Conservation (phyloP, 2,888 invertebrate species). For the Drosophila picticornis region DNA sequence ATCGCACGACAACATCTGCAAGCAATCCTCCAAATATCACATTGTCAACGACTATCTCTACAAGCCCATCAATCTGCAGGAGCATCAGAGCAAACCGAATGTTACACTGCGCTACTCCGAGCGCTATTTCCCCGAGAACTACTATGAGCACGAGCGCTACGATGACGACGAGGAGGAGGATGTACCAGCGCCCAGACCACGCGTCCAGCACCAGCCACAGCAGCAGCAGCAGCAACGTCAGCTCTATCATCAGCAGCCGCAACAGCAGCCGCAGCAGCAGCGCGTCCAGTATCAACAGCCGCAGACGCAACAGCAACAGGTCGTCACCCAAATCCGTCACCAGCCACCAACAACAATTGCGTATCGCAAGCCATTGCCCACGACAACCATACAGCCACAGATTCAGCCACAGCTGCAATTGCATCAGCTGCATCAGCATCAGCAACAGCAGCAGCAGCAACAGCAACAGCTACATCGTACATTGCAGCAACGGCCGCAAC, state of each 20-base stretch:
- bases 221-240: constrained; percentile 79
- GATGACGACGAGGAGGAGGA: constrained; percentile 83
- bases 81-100: constrained; percentile 92
- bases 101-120: constrained; percentile 92
- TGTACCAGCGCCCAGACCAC: constrained; percentile 79
- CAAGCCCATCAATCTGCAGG: constrained; percentile 93
- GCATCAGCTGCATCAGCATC: constrained; percentile 74
- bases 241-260: constrained; percentile 52
- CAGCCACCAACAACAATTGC: constrained; percentile 78
- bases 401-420: constrained; percentile 72
- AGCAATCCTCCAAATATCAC: constrained; percentile 94
- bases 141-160: constrained; percentile 88
- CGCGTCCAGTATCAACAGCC: constrained; percentile 67
- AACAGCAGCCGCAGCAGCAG: constrained; percentile 59
- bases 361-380: constrained; percentile 79
- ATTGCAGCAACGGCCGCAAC: constrained; percentile 76
- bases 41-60: constrained; percentile 97
- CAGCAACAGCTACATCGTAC: constrained; percentile 69
- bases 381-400: constrained; percentile 81
- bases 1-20: constrained; percentile 94
- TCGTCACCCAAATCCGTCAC: constrained; percentile 72
- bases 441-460: constrained; percentile 70
- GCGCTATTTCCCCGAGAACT: constrained; percentile 92
- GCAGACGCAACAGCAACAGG: constrained; percentile 65
- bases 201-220: constrained; percentile 79